Evolutionary conservation across 2,888 invertebrate genomes (phyloP), one percentile per base, ranked within the genome.

Genomic region (Campoplex nolae): DNA sequence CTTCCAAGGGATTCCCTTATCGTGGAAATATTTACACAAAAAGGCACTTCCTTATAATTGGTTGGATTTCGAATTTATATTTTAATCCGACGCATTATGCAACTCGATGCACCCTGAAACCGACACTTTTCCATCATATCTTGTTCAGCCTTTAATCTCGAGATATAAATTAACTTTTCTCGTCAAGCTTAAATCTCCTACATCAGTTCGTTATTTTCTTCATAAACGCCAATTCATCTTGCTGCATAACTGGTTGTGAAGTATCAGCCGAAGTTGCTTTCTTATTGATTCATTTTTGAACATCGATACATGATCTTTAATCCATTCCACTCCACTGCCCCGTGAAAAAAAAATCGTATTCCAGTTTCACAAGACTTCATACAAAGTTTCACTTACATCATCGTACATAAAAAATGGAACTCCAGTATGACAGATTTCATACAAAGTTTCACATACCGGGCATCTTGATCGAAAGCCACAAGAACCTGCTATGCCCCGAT

Each of bases 291-390:
- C 3, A 11, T 28, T 58, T 28, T 58, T 58, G 8, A 58, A 28
- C 32, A 4, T 62, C 32, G 16, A 62, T 32, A 32, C 13, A 51
- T 45, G 13, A 42, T 75, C 38, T 81, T 73, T 48, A 18, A 42
- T 75, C 38, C 77, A 67, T 48, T 48, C 48, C 73, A 54, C 54
- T 54, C 56, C 54, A 82, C 82, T 78, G 65, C 65, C 84, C 65
- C 56, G 56, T 67, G 38, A 6, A 77, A n/a, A 38, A 54, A 82
- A 16, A 51, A 58, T 77, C 78, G 85, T 74, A 78, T 82, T 85
- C 81, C 77, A 51, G 67, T 74, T 77, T 73, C 45, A 76, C 67
- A 74, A 23, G 48, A 28, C 35, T 54, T 16, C 45, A 8, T 62
- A 65, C 28, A 18, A 35, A 35, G 13, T 71, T 35, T 16, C 70